Conservation (phyloP, 2,888 invertebrate genomes). For the Coleophora flavipennella region DNA sequence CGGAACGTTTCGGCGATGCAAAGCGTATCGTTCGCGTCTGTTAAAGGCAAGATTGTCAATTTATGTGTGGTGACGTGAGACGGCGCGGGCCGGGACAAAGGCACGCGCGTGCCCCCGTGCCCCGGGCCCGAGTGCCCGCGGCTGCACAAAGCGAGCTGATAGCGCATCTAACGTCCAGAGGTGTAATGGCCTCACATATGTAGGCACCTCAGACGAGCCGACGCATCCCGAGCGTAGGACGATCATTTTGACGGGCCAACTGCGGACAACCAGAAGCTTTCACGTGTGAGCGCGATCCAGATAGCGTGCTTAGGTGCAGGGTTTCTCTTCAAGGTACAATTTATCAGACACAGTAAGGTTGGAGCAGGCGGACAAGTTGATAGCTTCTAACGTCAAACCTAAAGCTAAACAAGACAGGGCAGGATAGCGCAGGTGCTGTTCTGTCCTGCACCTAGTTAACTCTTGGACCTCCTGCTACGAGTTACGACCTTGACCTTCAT, state of each 20-base stretch:
- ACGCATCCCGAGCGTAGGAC: conserved; percentile 54
- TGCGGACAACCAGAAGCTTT: conserved; percentile 40
- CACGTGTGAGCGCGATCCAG: conserved; percentile 34
- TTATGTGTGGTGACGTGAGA: conserved; percentile 56
- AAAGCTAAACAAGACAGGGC: no score
- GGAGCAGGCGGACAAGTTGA: no score
- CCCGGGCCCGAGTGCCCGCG: no score
- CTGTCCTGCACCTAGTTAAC: no score
- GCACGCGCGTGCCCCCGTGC: conserved; percentile 62
- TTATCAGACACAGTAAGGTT: no score
- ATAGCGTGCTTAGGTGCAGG: conserved; percentile 27
- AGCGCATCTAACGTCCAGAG: conserved; percentile 47
- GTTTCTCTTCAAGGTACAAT: not conserved
- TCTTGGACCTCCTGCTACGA: no score
- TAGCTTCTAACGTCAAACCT: no score
- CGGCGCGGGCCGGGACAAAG: conserved; percentile 50
- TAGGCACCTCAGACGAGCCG: conserved; percentile 63
- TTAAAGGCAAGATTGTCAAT: conserved; percentile 50
- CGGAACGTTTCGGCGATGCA: conserved; percentile 7
- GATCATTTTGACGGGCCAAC: conserved; percentile 46
- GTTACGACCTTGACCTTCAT: no score
- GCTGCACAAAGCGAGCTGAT: conserved; percentile 47
- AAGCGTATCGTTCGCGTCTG: conserved; percentile 8
- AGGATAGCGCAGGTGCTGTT: no score
- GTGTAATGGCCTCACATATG: conserved; percentile 52